Base-by-base conservation (phyloP, 2,797 vertebrate species). In the Heterohyrax brucei region DNA sequence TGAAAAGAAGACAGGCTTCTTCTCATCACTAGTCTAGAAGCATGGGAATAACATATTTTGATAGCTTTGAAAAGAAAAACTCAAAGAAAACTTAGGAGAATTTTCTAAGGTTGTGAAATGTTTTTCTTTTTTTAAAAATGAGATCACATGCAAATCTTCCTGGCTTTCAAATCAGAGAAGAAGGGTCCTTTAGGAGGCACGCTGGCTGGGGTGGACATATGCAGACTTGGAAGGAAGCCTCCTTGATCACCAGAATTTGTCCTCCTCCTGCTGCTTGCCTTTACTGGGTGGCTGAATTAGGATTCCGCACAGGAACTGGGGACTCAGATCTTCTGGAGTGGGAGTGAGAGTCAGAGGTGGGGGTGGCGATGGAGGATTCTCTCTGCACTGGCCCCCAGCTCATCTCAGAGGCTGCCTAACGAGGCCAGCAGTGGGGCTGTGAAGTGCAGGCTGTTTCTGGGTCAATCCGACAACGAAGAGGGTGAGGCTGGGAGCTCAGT, bases 151-250 rank as follows among this genome's bases (percentile, higher is more conserved):
- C 21, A 91, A 62, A 79, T 66, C 18, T 78, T 82, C 46, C 33
- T 87, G 82, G 64, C 18, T 88, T 96, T 90, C 22, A 28, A 90
- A 78, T 61, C 46, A 76, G 87, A 68, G 59, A 39, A 56, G 53
- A 53, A 78, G 56, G 28, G 64, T 30, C 24, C 26, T 1, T 16
- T 39, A 81, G 62, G 30, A 44, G 81, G 84, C 28, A 21, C 14
- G 30, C 53, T 72, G 73, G 18, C 70, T 33, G 22, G 48, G 26
- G 12, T n/a, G 81, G 81, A 64, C 44, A 2, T 8, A 0, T 33
- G 2, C 0, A 3, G 75, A 46, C 21, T n/a, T 24, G 24, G 64
- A 91, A 44, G 3, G 22, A 28, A 68, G 26, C 1, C 30, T 39
- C 10, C 5, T 18, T 18, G 0, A 5, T 33, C 7, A 18, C 81